Conservation (phyloP, 64 coral and sea anemone genomes). For the Pocillopora verrucosa region DNA sequence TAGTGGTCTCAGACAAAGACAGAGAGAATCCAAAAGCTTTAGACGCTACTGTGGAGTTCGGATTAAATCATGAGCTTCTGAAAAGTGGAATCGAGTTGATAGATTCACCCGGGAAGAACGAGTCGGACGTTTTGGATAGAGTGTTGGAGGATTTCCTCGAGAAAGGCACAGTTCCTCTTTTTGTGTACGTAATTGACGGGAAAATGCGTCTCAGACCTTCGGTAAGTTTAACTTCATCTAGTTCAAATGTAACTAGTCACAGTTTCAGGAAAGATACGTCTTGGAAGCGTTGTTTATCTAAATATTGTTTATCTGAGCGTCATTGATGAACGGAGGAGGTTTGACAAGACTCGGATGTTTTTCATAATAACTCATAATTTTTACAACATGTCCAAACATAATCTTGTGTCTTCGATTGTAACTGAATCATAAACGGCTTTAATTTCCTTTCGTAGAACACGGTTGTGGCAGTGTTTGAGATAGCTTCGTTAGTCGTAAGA, state of each 20-base stretch:
- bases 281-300: not conserved
- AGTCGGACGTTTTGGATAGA: slow-evolving; percentile 28
- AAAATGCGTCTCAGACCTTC: not conserved
- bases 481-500: no score
- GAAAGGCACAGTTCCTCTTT: slow-evolving; percentile 48
- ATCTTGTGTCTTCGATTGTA: no score
- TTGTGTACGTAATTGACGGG: slow-evolving; percentile 59
- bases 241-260: not conserved
- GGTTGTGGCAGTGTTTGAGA: no score
- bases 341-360: no score
- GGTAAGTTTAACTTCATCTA: slow-evolving; percentile 13
- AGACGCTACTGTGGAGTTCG: slow-evolving; percentile 35
- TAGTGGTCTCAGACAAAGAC: not conserved
- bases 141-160: slow-evolving; percentile 43
- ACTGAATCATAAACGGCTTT: no score
- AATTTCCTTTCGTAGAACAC: no score
- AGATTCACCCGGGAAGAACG: slow-evolving; percentile 52
- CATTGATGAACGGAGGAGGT: no score
- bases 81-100: slow-evolving; percentile 51
- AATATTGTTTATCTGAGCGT: no score
- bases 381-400: no score
- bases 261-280: not conserved
- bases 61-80: slow-evolving; percentile 39
- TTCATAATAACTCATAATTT: no score
- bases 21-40: not conserved